phyloP scores from a whole-genome alignment of 2,888 invertebrate genomes.

The Megamerina dolium region DNA sequence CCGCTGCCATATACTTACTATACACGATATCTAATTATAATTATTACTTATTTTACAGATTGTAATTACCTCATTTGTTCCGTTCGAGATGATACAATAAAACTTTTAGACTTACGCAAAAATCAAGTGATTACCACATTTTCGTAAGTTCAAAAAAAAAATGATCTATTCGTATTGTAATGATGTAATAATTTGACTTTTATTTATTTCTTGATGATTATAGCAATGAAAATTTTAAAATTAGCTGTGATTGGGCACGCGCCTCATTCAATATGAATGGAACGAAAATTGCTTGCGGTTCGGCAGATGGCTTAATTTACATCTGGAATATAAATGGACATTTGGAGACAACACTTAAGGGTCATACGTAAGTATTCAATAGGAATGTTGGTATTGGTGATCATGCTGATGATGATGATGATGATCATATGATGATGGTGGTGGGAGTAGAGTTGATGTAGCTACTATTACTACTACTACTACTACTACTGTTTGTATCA shows the following conservation, averaged over 20 bases:
- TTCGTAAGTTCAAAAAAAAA: slow-evolving; percentile 58
- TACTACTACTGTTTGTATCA: too few relatives aligned
- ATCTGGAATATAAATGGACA: slow-evolving; percentile 82
- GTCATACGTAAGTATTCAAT: slow-evolving; percentile 64
- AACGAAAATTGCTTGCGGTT: slow-evolving; percentile 84
- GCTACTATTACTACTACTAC: too few relatives aligned
- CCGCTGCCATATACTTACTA: background rate
- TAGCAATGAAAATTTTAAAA: slow-evolving; percentile 92
- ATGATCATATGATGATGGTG: too few relatives aligned
- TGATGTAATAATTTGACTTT: too few relatives aligned
- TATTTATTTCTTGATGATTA: too few relatives aligned
- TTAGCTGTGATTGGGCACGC: slow-evolving; percentile 90
- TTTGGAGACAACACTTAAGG: slow-evolving; percentile 72
- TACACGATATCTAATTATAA: background rate
- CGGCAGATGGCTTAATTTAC: slow-evolving; percentile 83
- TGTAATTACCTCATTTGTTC: slow-evolving; percentile 84
- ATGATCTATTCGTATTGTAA: background rate
- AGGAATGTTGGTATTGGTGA: background rate
- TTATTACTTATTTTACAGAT: slow-evolving; percentile 58
- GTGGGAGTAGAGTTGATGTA: too few relatives aligned
- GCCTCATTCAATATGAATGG: slow-evolving; percentile 90
- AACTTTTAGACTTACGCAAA: slow-evolving; percentile 89
- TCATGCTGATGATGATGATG: too few relatives aligned
- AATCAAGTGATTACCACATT: slow-evolving; percentile 86
- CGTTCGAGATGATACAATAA: slow-evolving; percentile 91